These are phyloP conservation scores for Aphyosemion australe DNA, from an alignment of 2,113 vertebrate species.

Conservation along the genomic window DNA sequence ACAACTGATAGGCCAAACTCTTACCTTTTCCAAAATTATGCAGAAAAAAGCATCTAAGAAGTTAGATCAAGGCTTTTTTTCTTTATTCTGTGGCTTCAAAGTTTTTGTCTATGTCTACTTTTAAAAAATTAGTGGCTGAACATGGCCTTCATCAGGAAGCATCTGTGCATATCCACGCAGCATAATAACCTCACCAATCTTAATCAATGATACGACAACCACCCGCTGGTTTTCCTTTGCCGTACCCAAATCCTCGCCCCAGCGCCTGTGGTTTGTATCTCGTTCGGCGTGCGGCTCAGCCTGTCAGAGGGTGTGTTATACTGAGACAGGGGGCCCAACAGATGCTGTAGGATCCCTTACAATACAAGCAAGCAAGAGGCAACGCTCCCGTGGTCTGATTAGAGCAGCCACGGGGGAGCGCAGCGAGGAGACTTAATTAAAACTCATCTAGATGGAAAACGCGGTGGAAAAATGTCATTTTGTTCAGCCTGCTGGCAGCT, in stretches of 20 bases:
- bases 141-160: slow-evolving; percentile 46
- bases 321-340: slow-evolving; percentile 30
- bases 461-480: slow-evolving; percentile 49
- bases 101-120: slow-evolving; percentile 12
- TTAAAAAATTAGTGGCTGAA: slow-evolving; percentile 24
- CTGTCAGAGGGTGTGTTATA: slow-evolving; percentile 33
- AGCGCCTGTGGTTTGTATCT: slow-evolving; percentile 26
- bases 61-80: slow-evolving; percentile 3
- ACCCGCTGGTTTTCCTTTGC: slow-evolving; percentile 50
- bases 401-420: slow-evolving; percentile 65
- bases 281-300: slow-evolving; percentile 16
- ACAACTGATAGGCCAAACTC: too few relatives aligned
- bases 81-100: slow-evolving; percentile 3
- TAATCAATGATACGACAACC: slow-evolving; percentile 65
- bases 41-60: not conserved
- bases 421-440: slow-evolving; percentile 76
- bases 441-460: slow-evolving; percentile 78
- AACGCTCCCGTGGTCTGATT: slow-evolving; percentile 71
- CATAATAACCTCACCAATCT: slow-evolving; percentile 69
- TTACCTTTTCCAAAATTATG: too few relatives aligned
- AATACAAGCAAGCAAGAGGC: slow-evolving; percentile 45
- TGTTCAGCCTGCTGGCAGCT: slow-evolving; percentile 47
- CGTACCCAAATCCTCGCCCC: slow-evolving; percentile 22
- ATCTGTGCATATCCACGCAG: slow-evolving; percentile 59
- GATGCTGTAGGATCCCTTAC: slow-evolving; percentile 49